Base-by-base conservation (phyloP, 2,113 vertebrate species). In the Petrocephalus microphthalmus region DNA sequence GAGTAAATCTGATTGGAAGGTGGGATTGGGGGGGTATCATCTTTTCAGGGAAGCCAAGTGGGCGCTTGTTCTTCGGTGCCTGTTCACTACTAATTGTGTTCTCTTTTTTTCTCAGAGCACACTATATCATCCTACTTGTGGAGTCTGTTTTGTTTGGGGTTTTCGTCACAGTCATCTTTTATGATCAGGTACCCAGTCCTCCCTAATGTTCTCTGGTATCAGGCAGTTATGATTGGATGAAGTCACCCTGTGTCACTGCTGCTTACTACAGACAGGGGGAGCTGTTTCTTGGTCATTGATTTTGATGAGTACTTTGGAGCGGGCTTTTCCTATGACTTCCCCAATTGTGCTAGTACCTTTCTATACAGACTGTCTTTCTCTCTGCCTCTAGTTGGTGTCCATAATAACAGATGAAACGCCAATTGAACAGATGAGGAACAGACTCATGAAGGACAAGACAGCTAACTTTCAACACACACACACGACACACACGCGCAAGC, bases 111-210 rank as follows among this genome's bases (percentile, higher is more conserved):
- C 49, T 52, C 87, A 97, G 96, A 0, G 96, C 94, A 67, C 96
- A 97, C 90, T 96, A 96, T 92, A 95, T 96, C 87, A 93, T 96
- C 90, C 92, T 97, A 3, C 94, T 96, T 88, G 95, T 96, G 91
- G 96, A 97, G 93, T 96, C 96, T 0, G 92, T 96, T 85, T 88
- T 97, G 88, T 96, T 97, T 0, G 96, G 96, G 0, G 94, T 96
- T 1, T 97, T 96, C 5, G 95, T 97, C 88, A 93, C 94, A 87
- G 94, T 96, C 10, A 96, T 96, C 88, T 96, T 97, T 91, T 97
- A 97, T 33, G 96, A 97, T 86, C 96, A 96, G 96, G 96, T 97
- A 81, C 19, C n/a, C 19, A 0, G 29, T 51, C n/a, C 47, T 52
- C 60, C 64, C 10, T 5, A 71, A 29, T 60, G 5, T 37, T 42